phyloP scores from a whole-genome alignment of 2,888 invertebrate species.

The Leptarthrus brevirostris region DNA sequence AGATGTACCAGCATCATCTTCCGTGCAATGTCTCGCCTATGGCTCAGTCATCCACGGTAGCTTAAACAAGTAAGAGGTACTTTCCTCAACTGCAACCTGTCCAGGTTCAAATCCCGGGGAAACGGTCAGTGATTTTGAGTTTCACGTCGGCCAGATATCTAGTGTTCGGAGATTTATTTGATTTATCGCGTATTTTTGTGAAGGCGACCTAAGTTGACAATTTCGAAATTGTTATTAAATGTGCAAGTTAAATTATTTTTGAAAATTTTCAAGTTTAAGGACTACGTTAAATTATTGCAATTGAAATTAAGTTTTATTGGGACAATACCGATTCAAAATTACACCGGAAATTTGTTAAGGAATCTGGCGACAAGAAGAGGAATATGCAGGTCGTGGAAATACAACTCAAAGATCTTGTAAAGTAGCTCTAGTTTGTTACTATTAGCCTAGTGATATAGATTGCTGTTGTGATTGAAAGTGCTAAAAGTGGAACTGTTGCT shows the following conservation, averaged over 20 bases:
- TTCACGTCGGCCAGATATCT: background rate
- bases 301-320: background rate
- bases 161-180: background rate
- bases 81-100: background rate
- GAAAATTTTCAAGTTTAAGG: background rate
- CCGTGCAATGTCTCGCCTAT: background rate
- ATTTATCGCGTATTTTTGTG: constrained; percentile 5
- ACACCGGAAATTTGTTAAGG: background rate
- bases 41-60: constrained; percentile 29
- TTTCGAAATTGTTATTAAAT: background rate
- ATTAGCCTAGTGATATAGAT: background rate
- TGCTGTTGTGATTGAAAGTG: background rate
- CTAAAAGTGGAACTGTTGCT: constrained; percentile 11
- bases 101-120: background rate
- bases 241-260: background rate
- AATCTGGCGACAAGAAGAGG: constrained; percentile 1
- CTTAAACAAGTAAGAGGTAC: constrained; percentile 11
- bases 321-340: background rate
- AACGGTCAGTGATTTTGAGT: constrained; percentile 11
- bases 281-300: background rate
- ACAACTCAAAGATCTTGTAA: constrained; percentile 63
- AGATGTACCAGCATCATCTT: constrained; percentile 8
- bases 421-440: constrained; percentile 36
- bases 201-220: background rate
- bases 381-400: constrained; percentile 59